Percentiles rank a stretch among this genome's conserved stretches.
Evolutionary conservation across 2,113 vertebrate species (phyloP).

Genomic region (Emydocephalus ijimae): DNA sequence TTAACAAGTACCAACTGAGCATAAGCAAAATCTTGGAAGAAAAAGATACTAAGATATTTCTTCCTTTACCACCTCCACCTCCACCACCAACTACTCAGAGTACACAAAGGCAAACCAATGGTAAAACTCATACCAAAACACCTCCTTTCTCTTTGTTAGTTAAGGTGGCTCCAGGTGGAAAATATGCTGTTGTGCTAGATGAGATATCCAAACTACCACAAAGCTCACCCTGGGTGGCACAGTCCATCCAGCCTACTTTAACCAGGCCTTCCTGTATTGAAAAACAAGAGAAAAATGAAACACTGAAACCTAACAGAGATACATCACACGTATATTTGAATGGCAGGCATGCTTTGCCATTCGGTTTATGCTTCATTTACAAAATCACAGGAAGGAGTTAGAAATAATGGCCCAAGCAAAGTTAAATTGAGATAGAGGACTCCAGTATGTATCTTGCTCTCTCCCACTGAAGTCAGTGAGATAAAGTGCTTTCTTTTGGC

Average conservation of each 20-base stretch:
- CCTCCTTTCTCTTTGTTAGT: slow-evolving; percentile 74
- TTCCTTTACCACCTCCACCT: slow-evolving; percentile 18
- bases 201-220: slow-evolving; percentile 88
- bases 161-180: slow-evolving; percentile 88
- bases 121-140: slow-evolving; percentile 79
- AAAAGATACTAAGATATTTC: background rate
- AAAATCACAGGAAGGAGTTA: background rate
- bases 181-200: slow-evolving; percentile 83
- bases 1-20: background rate
- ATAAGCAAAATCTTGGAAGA: background rate
- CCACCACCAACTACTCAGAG: background rate
- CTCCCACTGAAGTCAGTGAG: background rate
- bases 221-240: slow-evolving; percentile 79
- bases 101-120: slow-evolving; percentile 28
- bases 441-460: background rate
- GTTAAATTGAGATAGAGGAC: background rate
- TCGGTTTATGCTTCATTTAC: background rate
- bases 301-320: slow-evolving; percentile 9
- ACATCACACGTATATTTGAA: background rate
- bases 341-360: background rate
- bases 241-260: slow-evolving; percentile 95
- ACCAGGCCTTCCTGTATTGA: slow-evolving; percentile 84
- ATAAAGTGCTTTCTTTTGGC: background rate
- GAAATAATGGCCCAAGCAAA: background rate
- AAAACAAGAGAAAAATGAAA: slow-evolving; percentile 17